Base-by-base conservation (phyloP, 2,888 invertebrate species). In the Campoplex nolae region DNA sequence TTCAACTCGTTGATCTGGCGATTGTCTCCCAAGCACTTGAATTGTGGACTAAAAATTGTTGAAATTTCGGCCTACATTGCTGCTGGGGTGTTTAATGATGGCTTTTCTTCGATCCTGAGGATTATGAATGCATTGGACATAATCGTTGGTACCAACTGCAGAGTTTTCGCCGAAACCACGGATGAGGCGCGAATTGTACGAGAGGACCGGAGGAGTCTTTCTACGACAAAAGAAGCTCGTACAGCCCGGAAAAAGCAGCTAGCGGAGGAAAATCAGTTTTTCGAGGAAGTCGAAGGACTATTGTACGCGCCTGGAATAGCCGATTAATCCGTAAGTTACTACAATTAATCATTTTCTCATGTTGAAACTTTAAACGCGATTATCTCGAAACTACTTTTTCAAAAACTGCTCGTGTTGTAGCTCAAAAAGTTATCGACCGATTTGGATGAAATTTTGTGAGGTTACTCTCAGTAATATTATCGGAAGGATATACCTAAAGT, bases 301-400 rank as follows among this genome's bases (percentile, higher is more conserved):
- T 38, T 45, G 7, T 76, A 76, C n/a, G 62, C 51, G 35, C 48
- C 48, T 58, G 73, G 65, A 56, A 74, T 74, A 32, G 62, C 62
- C 32, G 81, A 81, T 81, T 73, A 45, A 51, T 67, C 51, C 65
- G 54, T 74, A 74, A 77, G 28, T 77, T 32, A 75, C 35, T 62
- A 75, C 42, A 77, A 77, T 35, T 67, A 11, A 73, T 74, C 48
- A 35, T 67, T 67, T 67, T 77, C 45, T 8, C 77, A 51, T 77
- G 51, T 23, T 67, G 54, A 78, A 48, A 51, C 76, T 76, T 71
- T 73, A 81, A 81, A 79, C 70, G 79, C 79, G 70, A 38, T 79
- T 70, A n/a, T 79, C 79, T 68, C 70, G 56, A 79, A 79, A 81
- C 81, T 45, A 62, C 62, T 42, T 81, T 81, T 71, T 62, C 28